These are phyloP conservation scores for Xylota segnis DNA, from an alignment of 2,888 invertebrate genomes.

Conservation along the genomic window DNA sequence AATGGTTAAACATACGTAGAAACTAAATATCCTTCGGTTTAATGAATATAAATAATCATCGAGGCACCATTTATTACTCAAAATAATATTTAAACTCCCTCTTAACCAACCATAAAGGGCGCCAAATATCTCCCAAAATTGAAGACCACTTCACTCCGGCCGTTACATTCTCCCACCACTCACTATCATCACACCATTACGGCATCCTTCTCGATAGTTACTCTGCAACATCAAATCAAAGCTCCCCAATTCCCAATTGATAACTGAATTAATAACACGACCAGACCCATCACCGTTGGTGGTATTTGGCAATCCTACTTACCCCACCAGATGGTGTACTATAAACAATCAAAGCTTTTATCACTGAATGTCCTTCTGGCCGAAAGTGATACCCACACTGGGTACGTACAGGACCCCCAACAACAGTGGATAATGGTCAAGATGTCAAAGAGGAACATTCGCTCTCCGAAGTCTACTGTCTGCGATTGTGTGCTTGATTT, in stretches of 20 bases:
- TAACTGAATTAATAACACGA: constrained; percentile 45
- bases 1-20: too few relatives aligned
- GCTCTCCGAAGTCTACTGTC: constrained; percentile 37
- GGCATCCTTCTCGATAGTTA: constrained; percentile 19
- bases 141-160: too few relatives aligned
- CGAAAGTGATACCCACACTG: background rate
- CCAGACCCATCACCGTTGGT: constrained; percentile 30
- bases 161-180: background rate
- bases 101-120: background rate
- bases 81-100: too few relatives aligned
- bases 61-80: too few relatives aligned
- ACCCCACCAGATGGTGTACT: constrained; percentile 22
- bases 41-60: too few relatives aligned
- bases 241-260: constrained; percentile 56
- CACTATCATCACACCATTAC: constrained; percentile 1
- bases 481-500: constrained; percentile 40
- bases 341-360: constrained; percentile 59
- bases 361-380: constrained; percentile 23
- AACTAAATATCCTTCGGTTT: too few relatives aligned
- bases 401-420: background rate
- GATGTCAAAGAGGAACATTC: constrained; percentile 26
- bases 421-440: constrained; percentile 35
- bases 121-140: background rate
- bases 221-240: constrained; percentile 42
- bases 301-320: constrained; percentile 37